These are phyloP conservation scores for Chrysemys picta DNA, from an alignment of 2,113 vertebrate species.

Conservation along the genomic window DNA sequence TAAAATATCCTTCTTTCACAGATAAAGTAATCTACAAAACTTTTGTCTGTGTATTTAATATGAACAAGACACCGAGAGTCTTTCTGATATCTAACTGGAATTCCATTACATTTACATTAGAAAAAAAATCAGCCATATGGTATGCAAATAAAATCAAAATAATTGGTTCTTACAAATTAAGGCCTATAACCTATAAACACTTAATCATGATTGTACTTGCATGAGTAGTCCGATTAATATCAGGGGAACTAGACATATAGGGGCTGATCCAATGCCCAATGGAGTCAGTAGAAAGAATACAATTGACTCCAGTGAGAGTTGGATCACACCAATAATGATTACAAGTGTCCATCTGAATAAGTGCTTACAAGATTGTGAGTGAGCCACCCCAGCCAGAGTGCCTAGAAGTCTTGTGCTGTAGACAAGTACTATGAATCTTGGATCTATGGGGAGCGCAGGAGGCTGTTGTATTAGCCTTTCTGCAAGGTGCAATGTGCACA, in stretches of 20 bases:
- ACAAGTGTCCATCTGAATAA: not conserved
- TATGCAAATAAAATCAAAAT: not conserved
- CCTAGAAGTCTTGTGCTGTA: not conserved
- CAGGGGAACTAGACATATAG: not conserved
- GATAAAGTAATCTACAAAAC: not conserved
- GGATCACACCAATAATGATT: not conserved
- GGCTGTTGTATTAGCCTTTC: not conserved
- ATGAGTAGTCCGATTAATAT: not conserved
- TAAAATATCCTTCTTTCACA: not conserved
- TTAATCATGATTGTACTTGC: not conserved
- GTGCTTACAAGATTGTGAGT: not conserved
- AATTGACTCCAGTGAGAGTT: not conserved
- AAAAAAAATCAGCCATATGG: not conserved
- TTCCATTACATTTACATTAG: not conserved
- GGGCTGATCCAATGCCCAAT: fast-evolving
- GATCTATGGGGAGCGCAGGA: not conserved
- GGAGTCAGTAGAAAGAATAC: not conserved
- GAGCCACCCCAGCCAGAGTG: not conserved
- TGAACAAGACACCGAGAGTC: fast-evolving
- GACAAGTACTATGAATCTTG: not conserved
- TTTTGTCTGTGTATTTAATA: not conserved
- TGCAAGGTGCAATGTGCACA: not conserved
- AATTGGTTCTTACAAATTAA: not conserved
- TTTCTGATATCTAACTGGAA: not conserved
- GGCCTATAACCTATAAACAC: not conserved